A percentile compares a stretch with the other conserved stretches of the same genome.
Evolutionary conservation across 2,113 vertebrate species (phyloP).

Genomic region (Pteronura brasiliensis): DNA sequence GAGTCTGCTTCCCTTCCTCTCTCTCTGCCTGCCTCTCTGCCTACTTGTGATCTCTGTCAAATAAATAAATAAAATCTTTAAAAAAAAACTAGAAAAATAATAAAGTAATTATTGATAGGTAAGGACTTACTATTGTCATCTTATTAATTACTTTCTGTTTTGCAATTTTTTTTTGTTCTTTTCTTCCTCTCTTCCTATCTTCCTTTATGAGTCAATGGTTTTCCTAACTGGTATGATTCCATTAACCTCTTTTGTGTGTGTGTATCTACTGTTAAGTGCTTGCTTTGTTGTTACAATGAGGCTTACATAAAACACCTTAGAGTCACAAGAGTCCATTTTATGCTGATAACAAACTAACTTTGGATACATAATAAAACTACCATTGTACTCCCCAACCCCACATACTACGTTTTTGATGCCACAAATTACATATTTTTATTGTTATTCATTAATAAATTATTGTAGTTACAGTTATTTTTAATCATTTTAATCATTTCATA

Average conservation of each 20-base stretch:
- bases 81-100: background rate
- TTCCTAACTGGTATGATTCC: background rate
- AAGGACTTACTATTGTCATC: background rate
- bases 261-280: background rate
- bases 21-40: too few relatives aligned
- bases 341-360: background rate
- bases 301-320: background rate
- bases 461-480: background rate
- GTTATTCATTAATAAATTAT: background rate
- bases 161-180: background rate
- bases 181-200: background rate
- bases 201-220: background rate
- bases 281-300: background rate
- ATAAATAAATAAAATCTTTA: too few relatives aligned
- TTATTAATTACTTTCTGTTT: background rate
- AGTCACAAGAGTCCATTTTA: background rate
- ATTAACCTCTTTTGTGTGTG: background rate
- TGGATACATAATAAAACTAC: background rate
- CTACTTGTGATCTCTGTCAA: too few relatives aligned
- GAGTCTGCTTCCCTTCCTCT: too few relatives aligned
- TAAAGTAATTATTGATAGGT: background rate
- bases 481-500: background rate
- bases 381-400: background rate
- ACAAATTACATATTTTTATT: background rate
- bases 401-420: background rate